Percentiles rank a stretch among this genome's conserved stretches.
Conservation (phyloP, 2,797 vertebrate species). For the Falco novaeseelandiae region DNA sequence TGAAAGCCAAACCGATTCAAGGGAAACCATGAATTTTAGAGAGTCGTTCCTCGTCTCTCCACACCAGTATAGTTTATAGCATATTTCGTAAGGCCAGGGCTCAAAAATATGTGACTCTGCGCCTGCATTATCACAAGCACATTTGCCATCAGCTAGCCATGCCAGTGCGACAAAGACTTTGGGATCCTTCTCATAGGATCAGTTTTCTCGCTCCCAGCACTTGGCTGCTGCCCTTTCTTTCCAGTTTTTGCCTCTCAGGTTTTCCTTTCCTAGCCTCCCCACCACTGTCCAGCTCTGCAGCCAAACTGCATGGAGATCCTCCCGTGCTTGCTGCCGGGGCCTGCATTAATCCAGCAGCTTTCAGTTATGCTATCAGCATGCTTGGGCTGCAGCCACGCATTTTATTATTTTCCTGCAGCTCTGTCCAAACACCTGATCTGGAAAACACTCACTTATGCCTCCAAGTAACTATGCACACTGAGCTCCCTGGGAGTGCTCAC, state of each 20-base stretch:
- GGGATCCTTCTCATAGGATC: background rate
- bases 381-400: background rate
- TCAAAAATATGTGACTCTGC: background rate
- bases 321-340: background rate
- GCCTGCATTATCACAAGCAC: background rate
- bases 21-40: background rate
- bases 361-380: background rate
- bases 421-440: background rate
- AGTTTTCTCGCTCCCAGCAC: background rate
- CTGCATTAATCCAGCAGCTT: background rate
- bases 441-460: background rate
- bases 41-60: background rate
- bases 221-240: background rate
- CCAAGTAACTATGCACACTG: background rate
- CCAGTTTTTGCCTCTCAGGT: background rate
- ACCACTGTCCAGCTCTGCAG: background rate
- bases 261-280: background rate
- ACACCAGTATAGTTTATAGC: background rate
- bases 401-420: background rate
- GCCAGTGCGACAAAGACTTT: background rate
- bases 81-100: background rate
- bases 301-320: background rate
- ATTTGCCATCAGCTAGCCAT: background rate
- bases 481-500: background rate
- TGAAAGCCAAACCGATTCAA: background rate